A percentile compares a stretch with the other conserved stretches of the same genome.
These are phyloP conservation scores for Argyrosomus regius DNA, from an alignment of 2,797 vertebrate genomes.

Conservation along the genomic window DNA sequence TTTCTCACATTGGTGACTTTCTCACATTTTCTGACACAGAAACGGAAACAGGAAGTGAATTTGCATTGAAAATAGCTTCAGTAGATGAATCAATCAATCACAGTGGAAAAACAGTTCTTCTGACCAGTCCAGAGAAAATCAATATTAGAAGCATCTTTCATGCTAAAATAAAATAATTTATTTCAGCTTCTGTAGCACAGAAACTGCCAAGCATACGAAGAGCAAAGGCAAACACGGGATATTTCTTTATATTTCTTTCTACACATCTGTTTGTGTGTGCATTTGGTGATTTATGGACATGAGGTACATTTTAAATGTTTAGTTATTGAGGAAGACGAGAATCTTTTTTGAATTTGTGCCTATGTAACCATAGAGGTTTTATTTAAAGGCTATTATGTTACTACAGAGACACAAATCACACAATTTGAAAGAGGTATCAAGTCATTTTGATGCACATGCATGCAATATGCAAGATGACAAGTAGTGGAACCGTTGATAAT, in stretches of 20 bases:
- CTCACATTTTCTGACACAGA: not conserved
- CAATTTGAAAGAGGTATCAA: not conserved
- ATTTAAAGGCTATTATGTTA: not conserved
- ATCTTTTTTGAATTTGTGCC: not conserved
- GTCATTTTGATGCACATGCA: not conserved
- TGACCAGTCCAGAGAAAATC: not conserved
- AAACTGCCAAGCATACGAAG: not conserved
- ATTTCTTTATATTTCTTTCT: slow-evolving; percentile 8
- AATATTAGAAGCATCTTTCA: not conserved
- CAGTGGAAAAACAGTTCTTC: not conserved
- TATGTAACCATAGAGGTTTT: not conserved
- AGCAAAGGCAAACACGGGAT: not conserved
- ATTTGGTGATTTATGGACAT: not conserved
- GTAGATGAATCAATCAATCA: not conserved
- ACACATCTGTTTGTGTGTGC: not conserved
- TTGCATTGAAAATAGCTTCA: not conserved
- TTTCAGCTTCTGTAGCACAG: not conserved
- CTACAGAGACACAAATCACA: not conserved
- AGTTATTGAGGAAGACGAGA: not conserved
- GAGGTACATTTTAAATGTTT: not conserved
- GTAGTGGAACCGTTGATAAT: not conserved
- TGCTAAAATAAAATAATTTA: slow-evolving; percentile 8
- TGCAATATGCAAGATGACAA: not conserved
- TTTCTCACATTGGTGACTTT: not conserved
- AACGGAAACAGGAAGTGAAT: not conserved